These are phyloP conservation scores for Zoanthus solanderi DNA, from an alignment of 92 coral and sea anemone species.

Conservation along the genomic window DNA sequence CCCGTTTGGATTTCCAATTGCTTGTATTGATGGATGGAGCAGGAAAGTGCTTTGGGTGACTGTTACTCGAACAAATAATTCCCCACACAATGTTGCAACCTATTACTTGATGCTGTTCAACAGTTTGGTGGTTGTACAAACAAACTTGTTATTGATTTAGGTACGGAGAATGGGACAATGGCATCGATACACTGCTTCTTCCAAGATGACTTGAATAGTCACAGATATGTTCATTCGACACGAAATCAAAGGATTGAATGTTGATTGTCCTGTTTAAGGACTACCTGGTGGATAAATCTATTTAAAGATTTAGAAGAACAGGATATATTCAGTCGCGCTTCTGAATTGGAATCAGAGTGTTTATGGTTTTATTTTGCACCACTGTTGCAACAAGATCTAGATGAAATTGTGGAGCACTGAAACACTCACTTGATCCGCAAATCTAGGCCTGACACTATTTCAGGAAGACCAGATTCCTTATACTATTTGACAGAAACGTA, in stretches of 20 bases:
- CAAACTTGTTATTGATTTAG: no score
- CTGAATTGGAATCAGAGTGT: constrained; percentile 7
- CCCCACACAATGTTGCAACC: no score
- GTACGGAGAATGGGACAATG: no score
- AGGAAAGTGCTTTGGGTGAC: no score
- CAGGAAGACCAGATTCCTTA: constrained; percentile 24
- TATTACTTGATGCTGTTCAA: no score
- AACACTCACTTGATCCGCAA: constrained; percentile 15
- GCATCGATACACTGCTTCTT: no score
- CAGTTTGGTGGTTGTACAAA: no score
- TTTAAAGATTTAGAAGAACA: constrained; percentile 11
- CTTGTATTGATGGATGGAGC: no score
- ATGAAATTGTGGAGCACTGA: constrained; percentile 11
- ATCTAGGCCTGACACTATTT: constrained; percentile 8
- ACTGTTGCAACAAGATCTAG: constrained; percentile 15
- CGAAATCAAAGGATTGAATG: background rate
- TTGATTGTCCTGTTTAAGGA: background rate
- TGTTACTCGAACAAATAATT: no score
- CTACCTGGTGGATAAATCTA: constrained; percentile 5
- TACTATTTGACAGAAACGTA: constrained; percentile 18
- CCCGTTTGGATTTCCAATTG: no score
- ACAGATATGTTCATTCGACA: background rate
- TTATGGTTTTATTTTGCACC: constrained; percentile 26
- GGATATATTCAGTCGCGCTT: background rate
- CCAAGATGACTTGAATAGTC: background rate